Evolutionary conservation across 2,797 vertebrate genomes (phyloP).

Genomic region (Chiloscyllium punctatum): DNA sequence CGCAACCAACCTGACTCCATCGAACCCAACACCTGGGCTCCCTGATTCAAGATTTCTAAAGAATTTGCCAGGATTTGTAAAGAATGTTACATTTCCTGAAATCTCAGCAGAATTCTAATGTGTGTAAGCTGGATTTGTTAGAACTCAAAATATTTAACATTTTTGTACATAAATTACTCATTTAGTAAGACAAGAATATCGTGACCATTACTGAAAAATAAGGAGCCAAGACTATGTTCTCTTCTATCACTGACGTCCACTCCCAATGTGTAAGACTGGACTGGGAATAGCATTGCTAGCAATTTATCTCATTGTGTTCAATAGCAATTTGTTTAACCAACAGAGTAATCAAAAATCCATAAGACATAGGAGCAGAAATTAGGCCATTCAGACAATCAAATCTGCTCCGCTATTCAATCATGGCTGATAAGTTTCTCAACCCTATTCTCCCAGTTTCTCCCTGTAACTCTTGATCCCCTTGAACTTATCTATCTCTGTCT

Average conservation of each 20-base stretch:
- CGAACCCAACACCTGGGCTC: too few species aligned
- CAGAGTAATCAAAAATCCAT: neutral
- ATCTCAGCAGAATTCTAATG: neutral
- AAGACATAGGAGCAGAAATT: too few species aligned
- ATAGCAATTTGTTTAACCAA: neutral
- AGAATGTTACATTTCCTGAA: neutral
- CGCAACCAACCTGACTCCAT: too few species aligned
- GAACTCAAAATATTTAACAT: neutral
- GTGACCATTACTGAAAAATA: neutral
- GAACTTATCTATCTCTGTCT: too few species aligned
- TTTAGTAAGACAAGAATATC: neutral
- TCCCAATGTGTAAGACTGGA: neutral
- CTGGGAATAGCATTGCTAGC: neutral
- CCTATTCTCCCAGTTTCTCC: too few species aligned
- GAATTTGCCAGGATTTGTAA: neutral
- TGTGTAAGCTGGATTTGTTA: neutral
- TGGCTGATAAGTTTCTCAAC: too few species aligned
- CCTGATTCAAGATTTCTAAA: too few species aligned
- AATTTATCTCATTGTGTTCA: neutral
- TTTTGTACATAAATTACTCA: neutral
- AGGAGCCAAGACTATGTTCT: neutral
- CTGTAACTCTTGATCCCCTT: too few species aligned
- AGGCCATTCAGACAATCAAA: too few species aligned
- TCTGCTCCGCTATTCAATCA: too few species aligned
- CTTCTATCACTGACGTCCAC: neutral